Conservation (phyloP, 2,888 invertebrate species). For the Orthosia gothica region DNA sequence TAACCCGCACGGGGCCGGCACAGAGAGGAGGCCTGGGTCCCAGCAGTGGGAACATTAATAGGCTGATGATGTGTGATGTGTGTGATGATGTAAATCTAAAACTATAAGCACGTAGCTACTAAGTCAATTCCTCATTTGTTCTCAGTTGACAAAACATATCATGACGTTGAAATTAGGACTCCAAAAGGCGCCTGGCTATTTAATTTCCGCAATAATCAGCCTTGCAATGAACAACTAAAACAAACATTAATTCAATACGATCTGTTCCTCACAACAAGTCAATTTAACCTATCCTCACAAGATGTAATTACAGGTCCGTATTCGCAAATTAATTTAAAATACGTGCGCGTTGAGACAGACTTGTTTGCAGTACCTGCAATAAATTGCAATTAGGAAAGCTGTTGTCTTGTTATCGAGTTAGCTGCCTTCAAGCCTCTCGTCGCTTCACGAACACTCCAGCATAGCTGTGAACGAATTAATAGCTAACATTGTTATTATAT, state of each 20-base stretch:
- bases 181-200: neutral
- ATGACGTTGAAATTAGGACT: neutral
- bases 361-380: conserved; percentile 91
- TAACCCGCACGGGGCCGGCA: no score
- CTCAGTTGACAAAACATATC: no score
- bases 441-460: conserved; percentile 80
- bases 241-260: neutral
- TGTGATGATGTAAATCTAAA: no score
- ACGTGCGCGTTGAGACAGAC: conserved; percentile 88
- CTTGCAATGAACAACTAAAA: neutral
- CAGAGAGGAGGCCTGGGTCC: no score
- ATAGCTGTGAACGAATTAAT: conserved; percentile 83
- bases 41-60: no score
- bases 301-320: conserved; percentile 84
- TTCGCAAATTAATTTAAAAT: conserved; percentile 90
- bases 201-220: neutral
- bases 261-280: conserved; percentile 8
- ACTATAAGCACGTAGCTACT: no score
- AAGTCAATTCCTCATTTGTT: no score
- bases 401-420: conserved; percentile 91
- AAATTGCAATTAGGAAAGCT: conserved; percentile 91
- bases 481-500: conserved; percentile 75
- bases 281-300: conserved; percentile 68
- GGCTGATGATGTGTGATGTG: no score
- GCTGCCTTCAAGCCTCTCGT: conserved; percentile 86